These are phyloP conservation scores for Neostethus bicornis DNA, from an alignment of 2,797 vertebrate species.

Conservation along the genomic window DNA sequence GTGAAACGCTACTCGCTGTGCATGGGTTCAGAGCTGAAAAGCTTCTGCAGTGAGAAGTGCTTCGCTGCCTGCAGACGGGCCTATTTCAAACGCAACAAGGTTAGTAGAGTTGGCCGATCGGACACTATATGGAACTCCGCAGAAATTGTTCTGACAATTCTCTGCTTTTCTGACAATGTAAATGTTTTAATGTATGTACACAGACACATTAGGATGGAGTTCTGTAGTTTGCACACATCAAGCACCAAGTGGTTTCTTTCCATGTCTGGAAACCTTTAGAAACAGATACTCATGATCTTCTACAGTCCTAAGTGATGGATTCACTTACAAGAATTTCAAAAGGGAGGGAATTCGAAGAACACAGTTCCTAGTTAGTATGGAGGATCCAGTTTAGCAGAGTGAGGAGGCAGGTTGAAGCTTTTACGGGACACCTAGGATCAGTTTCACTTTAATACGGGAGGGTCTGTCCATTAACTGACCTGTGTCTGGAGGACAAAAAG, in stretches of 20 bases:
- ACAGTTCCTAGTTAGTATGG: slow-evolving; percentile 42
- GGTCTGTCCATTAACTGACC: slow-evolving; percentile 58
- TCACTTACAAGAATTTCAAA: slow-evolving; percentile 50
- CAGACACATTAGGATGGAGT: neutral
- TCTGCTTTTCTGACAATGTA: slow-evolving; percentile 1
- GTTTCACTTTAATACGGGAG: slow-evolving; percentile 71
- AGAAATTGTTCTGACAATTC: neutral
- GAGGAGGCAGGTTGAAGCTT: slow-evolving; percentile 64
- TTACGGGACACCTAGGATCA: slow-evolving; percentile 67
- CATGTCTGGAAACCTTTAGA: slow-evolving; percentile 48
- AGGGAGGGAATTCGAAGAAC: slow-evolving; percentile 38
- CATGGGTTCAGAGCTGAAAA: slow-evolving; percentile 98
- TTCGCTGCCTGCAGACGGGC: slow-evolving; percentile 96
- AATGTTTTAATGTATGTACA: neutral
- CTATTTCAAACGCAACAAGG: slow-evolving; percentile 99
- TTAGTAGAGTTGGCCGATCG: slow-evolving; percentile 64
- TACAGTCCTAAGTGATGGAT: slow-evolving; percentile 46
- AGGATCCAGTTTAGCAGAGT: slow-evolving; percentile 41
- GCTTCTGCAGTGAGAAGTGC: slow-evolving; percentile 99
- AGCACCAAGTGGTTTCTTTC: slow-evolving; percentile 38
- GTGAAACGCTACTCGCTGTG: slow-evolving; percentile 96
- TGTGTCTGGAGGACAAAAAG: slow-evolving; percentile 58
- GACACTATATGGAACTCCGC: neutral
- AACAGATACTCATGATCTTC: slow-evolving; percentile 41
- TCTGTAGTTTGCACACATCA: slow-evolving; percentile 13